Percentiles rank a stretch among this genome's conserved stretches.
Conservation (phyloP, 2,888 invertebrate species). For the Lepeophtheirus nordmannii region DNA sequence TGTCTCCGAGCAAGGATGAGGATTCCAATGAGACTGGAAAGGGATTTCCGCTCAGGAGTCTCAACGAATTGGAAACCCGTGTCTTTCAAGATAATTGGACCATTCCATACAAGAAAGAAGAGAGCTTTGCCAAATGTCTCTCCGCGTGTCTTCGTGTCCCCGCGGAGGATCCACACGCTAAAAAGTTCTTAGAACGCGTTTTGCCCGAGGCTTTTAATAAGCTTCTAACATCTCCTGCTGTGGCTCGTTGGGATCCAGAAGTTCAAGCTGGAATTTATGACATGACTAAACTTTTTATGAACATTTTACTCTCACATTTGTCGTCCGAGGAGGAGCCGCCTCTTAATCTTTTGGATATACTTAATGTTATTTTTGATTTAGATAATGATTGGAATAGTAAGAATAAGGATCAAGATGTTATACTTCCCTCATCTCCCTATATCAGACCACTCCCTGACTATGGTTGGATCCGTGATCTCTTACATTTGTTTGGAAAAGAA, state of each 20-base stretch:
- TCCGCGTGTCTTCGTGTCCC: conserved; percentile 24
- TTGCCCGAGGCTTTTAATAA: conserved; percentile 39
- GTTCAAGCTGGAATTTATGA: conserved; percentile 39
- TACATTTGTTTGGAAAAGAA: conserved; percentile 37
- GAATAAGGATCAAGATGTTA: conserved; percentile 32
- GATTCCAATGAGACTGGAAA: conserved; percentile 26
- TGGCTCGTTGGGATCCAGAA: conserved; percentile 37
- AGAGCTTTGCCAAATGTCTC: conserved; percentile 38
- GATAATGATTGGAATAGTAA: conserved; percentile 37
- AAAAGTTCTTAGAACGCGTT: conserved; percentile 36
- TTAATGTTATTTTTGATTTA: conserved; percentile 34
- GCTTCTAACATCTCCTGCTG: conserved; percentile 37
- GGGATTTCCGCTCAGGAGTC: conserved; percentile 37
- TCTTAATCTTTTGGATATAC: conserved; percentile 32
- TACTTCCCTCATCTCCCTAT: neutral
- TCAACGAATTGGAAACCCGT: conserved; percentile 38
- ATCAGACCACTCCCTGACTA: conserved; percentile 29
- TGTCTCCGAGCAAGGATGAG: conserved; percentile 20
- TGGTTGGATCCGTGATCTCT: conserved; percentile 37
- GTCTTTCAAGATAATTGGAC: conserved; percentile 39
- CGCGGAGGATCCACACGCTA: conserved; percentile 35
- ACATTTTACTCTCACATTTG: conserved; percentile 35
- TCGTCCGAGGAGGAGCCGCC: conserved; percentile 34
- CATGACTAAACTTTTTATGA: conserved; percentile 37
- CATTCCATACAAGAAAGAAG: conserved; percentile 39